A percentile compares a stretch with the other conserved stretches of the same genome.
These are phyloP conservation scores for Rhynchopsitta pachyrhyncha DNA, from an alignment of 2,113 vertebrate species.

Conservation along the genomic window DNA sequence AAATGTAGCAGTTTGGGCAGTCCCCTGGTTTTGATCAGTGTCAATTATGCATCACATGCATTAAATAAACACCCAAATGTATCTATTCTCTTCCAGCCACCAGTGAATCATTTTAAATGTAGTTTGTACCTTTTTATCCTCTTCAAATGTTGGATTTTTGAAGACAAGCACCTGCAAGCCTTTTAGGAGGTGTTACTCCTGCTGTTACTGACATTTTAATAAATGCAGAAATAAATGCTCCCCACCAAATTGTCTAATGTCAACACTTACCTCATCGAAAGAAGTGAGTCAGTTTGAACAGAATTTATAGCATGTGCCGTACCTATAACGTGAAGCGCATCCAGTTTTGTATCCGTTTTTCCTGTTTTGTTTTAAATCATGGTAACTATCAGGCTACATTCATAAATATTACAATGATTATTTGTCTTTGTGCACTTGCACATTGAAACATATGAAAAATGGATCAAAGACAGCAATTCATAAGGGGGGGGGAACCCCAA, in stretches of 20 bases:
- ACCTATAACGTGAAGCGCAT: background rate
- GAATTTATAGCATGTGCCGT: constrained; percentile 4
- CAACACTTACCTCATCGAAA: constrained; percentile 70
- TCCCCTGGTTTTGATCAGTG: background rate
- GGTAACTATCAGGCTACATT: constrained; percentile 22
- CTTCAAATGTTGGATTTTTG: constrained; percentile 20
- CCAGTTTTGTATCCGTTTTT: constrained; percentile 26
- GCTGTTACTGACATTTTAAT: constrained; percentile 71
- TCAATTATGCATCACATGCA: background rate
- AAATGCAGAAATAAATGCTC: constrained; percentile 71
- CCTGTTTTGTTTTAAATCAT: constrained; percentile 50
- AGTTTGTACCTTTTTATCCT: constrained; percentile 20
- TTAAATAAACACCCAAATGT: background rate
- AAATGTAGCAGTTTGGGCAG: background rate
- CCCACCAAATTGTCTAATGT: constrained; percentile 67
- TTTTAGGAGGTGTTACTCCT: constrained; percentile 67
- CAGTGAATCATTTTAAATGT: background rate
- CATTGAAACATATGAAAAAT: constrained; percentile 23
- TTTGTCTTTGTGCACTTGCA: constrained; percentile 40
- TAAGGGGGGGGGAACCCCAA: background rate
- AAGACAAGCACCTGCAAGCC: constrained; percentile 64
- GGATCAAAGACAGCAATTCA: constrained; percentile 22
- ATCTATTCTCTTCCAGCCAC: constrained; percentile 5
- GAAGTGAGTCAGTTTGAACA: constrained; percentile 54
- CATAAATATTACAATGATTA: constrained; percentile 43